These are phyloP conservation scores for Hylyphantes graminicola DNA, from an alignment of 1,140 invertebrate genomes.

Conservation along the genomic window DNA sequence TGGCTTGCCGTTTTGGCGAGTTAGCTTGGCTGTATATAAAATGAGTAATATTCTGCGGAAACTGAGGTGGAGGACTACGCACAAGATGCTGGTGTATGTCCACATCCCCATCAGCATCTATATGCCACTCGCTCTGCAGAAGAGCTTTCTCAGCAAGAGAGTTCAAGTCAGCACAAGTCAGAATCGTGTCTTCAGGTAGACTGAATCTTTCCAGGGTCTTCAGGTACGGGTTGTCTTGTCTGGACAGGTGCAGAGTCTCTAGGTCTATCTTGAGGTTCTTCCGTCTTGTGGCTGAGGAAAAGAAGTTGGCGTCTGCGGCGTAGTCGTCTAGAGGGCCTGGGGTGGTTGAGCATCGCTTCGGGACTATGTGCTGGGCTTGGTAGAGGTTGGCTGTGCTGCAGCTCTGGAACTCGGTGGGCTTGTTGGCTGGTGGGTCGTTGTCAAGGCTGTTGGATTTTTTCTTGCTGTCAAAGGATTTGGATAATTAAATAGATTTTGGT, in stretches of 20 bases:
- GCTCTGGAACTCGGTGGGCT: conserved; percentile 1
- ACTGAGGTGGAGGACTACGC: conserved; percentile 78
- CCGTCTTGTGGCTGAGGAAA: conserved; percentile 68
- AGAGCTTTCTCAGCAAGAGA: conserved; percentile 32
- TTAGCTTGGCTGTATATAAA: conserved; percentile 62
- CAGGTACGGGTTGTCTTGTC: conserved; percentile 85
- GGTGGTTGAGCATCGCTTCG: conserved; percentile 5
- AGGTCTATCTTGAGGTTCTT: conserved; percentile 85
- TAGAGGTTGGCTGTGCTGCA: not conserved
- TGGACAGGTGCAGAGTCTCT: conserved; percentile 80
- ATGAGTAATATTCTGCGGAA: conserved; percentile 62
- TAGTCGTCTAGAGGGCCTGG: not conserved
- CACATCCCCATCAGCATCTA: conserved; percentile 20
- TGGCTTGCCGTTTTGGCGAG: conserved; percentile 46
- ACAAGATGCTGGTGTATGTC: conserved; percentile 86
- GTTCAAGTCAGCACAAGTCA: conserved; percentile 36
- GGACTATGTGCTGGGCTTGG: not conserved
- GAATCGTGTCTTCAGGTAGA: conserved; percentile 37
- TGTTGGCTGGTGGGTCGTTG: not conserved
- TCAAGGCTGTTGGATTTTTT: conserved; percentile 32
- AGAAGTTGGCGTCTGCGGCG: conserved; percentile 8
- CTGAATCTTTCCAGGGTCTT: conserved; percentile 68
- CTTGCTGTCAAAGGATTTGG: conserved; percentile 22
- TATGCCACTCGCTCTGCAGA: conserved; percentile 36
- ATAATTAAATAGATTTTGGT: not conserved